Evolutionary conservation across 2,797 vertebrate species (phyloP), one percentile per base, ranked within the genome.

Genomic region (Melanotaenia maccullochi): DNA sequence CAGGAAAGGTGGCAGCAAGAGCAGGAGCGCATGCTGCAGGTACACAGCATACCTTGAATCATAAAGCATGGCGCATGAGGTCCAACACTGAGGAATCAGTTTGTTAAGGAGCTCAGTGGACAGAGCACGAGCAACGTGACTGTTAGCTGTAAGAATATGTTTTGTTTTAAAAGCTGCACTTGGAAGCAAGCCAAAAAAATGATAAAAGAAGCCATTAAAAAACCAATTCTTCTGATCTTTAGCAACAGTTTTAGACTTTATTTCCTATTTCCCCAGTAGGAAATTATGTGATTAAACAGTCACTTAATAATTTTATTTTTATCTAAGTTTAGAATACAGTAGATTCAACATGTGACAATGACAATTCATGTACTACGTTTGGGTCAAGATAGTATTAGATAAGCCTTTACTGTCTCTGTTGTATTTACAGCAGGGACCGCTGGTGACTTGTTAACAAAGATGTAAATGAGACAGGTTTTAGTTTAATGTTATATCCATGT

Each of bases 1-100:
- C 98, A 99, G 92, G 95, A 97, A 84, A 96, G 95, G 81, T 99
- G 98, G 98, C 98, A 99, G 87, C 96, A 95, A 82, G 97, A 98
- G 84, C 97, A 99, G 91, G 97, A 98, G 61, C 96, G 96, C 75
- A 87, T 96, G 87, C 97, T 99, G 88, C 97, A 99, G 97, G 98
- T 99, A 96, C 85, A 88, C 62, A 56, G 79, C 13, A 61, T 14
- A 70, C 60, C 70, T 61, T 22, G 13, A 16, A 56, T 65, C 55
- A 16, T 40, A 11, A 57, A 84, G 88, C 89, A 87, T 83, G 85
- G 73, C 57, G 77, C 84, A 84, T 84, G 86, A 40, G 60, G 65
- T 60, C 68, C 72, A 59, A 60, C 36, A 32, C 56, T 0, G 68
- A 24, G 42, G 40, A 30, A 22, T 64, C 16, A 32, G 5, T 16